Conservation (phyloP, 2,113 vertebrate species). For the Maccullochella peelii region DNA sequence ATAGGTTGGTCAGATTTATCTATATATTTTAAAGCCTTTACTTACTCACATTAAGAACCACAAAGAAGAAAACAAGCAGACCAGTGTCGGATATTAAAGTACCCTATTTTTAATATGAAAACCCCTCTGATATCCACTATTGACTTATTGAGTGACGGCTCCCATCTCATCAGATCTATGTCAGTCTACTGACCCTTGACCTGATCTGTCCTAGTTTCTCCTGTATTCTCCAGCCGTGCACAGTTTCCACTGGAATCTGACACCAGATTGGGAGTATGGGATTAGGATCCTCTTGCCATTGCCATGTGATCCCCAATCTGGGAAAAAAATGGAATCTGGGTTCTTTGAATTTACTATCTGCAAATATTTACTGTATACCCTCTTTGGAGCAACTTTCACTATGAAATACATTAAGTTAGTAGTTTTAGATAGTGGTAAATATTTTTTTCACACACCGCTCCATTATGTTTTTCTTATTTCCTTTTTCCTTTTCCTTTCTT, state of each 20-base stretch:
- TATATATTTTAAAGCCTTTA: conserved; percentile 16
- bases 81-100: background rate
- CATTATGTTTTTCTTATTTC: background rate
- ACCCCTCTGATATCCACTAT: background rate
- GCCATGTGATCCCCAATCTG: conserved; percentile 72
- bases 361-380: background rate
- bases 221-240: conserved; percentile 30
- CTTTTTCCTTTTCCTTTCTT: background rate
- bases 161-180: conserved; percentile 43
- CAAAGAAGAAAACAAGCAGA: conserved; percentile 1
- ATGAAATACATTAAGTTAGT: background rate
- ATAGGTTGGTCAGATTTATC: conserved; percentile 7
- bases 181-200: conserved; percentile 60
- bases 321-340: conserved; percentile 44
- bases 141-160: conserved; percentile 27
- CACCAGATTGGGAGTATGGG: conserved; percentile 79
- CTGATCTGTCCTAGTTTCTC: conserved; percentile 75
- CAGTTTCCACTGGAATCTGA: conserved; percentile 63
- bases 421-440: background rate
- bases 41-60: background rate
- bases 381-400: background rate
- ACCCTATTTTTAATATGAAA: background rate
- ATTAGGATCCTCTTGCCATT: conserved; percentile 75
- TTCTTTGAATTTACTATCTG: conserved; percentile 39
- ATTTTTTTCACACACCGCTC: background rate